Evolutionary conservation across 1,140 invertebrate species (phyloP), one percentile per base, ranked within the genome.

Genomic region (Drosophila auraria): DNA sequence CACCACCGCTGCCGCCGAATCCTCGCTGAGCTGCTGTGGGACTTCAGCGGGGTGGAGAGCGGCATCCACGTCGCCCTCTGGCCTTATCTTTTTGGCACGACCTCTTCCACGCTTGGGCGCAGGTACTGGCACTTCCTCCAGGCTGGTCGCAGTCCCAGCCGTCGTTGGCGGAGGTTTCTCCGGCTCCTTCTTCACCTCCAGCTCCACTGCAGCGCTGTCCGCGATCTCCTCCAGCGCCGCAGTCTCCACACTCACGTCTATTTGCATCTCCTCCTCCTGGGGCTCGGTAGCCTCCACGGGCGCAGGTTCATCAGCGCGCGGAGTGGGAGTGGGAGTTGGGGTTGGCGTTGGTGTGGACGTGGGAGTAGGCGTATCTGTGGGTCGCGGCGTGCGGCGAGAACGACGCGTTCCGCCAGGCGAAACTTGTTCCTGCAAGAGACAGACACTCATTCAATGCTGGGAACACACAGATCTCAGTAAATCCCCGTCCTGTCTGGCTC

Each of bases 101-200:
- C 91, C 91, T 17, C 91, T 77, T 30, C 91, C 91, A 6, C 91
- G 89, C 40, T 92, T 92, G 12, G 79, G 71, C 44, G 63, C 73
- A 20, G 74, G 65, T 23, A 57, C 54, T 14, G 51, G 53, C n/a
- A 38, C 44, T 17, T 64, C 47, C 12, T 47, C 72, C n/a, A 25
- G 63, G 14, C 11, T 33, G 9, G 15, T 25, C 25, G 59, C 45
- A 1, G 49, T 49, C 11, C 53, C 17, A 2, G 23, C 33, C 61
- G 33, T 33, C 33, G 33, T 8, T 11, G 9, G 50, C 25, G 58
- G 11, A 0, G 40, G 20, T 25, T 89, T 89, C 59, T 90, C 86
- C 0, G 62, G 63, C n/a, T 90, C 84, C 14, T 79, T 82, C 45
- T 87, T 89, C 2, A 84, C 49, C 54, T 72, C 56, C 51, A 38